phyloP scores from a whole-genome alignment of 2,113 vertebrate genomes.

The Microcebus griseorufus region DNA sequence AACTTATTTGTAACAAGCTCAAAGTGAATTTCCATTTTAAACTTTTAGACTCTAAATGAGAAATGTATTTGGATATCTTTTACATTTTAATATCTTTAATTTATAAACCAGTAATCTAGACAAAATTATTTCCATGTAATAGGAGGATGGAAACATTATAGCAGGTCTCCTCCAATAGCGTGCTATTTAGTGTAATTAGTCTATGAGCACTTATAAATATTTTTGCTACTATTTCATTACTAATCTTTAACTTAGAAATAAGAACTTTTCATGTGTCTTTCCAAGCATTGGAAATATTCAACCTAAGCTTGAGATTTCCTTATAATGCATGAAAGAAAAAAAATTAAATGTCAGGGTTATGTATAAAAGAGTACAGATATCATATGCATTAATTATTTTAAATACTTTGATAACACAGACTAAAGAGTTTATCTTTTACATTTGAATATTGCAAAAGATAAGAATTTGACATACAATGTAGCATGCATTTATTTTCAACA shows the following conservation, averaged over 20 bases:
- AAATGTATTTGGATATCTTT: not conserved
- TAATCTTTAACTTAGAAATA: not conserved
- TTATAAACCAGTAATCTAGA: not conserved
- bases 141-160: not conserved
- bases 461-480: not conserved
- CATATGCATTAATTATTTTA: not conserved
- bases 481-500: slow-evolving; percentile 57
- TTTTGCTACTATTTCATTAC: not conserved
- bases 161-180: not conserved
- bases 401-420: slow-evolving; percentile 25
- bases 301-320: not conserved
- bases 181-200: not conserved
- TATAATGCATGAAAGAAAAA: slow-evolving; percentile 31
- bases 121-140: not conserved
- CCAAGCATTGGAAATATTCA: not conserved
- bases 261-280: not conserved
- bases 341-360: not conserved
- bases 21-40: not conserved
- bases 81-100: not conserved
- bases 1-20: not conserved
- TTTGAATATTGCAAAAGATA: slow-evolving; percentile 24
- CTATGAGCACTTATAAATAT: not conserved
- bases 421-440: not conserved
- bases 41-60: not conserved
- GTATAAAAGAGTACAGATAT: slow-evolving; percentile 37